Percentiles rank a stretch among this genome's conserved stretches.
Conservation (phyloP, 2,113 vertebrate genomes). For the Callaeas wilsoni region DNA sequence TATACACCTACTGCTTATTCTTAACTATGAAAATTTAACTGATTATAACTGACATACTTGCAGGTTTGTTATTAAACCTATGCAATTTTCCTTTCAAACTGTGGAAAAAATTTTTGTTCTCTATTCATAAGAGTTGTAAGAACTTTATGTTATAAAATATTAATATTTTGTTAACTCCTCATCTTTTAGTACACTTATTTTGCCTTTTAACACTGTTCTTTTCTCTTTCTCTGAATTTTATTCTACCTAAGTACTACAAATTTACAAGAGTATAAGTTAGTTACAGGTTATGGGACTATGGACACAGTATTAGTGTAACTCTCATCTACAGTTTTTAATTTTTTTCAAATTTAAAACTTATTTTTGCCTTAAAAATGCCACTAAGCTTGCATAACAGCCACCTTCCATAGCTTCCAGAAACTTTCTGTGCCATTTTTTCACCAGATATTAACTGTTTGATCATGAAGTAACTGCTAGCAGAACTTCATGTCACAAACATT, state of each 20-base stretch:
- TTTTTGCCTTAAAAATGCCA: background rate
- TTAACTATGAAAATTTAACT: background rate
- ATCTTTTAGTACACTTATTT: background rate
- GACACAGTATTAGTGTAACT: background rate
- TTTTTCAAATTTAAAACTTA: background rate
- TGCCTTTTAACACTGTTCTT: background rate
- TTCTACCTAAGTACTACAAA: background rate
- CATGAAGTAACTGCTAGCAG: background rate
- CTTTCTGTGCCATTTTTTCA: background rate
- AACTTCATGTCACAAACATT: background rate
- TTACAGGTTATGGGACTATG: background rate
- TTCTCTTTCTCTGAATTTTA: background rate
- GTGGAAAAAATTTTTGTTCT: background rate
- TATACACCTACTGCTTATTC: background rate
- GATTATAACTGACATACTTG: background rate
- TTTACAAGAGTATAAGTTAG: background rate
- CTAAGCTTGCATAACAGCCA: background rate
- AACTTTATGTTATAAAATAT: background rate
- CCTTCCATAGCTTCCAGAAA: background rate
- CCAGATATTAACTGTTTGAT: background rate
- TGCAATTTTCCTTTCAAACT: background rate
- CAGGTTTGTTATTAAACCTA: background rate
- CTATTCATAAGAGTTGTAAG: background rate
- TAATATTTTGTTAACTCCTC: background rate
- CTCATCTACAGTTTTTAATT: background rate